Percentiles rank a stretch among this genome's conserved stretches.
phyloP scores from a whole-genome alignment of 2,888 invertebrate species.

The Catocala fraxini region DNA sequence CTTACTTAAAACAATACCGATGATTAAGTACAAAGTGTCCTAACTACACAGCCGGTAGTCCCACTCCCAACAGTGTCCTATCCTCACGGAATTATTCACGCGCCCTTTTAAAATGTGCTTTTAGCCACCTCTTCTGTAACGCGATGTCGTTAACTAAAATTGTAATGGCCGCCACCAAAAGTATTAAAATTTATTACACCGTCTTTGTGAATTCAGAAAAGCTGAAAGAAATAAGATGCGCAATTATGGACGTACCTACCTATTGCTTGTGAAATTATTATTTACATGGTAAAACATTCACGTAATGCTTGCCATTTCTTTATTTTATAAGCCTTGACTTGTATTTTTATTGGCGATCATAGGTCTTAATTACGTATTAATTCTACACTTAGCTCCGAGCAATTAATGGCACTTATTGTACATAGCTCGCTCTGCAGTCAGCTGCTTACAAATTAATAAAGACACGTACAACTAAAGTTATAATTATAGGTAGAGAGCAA shows the following conservation, averaged over 20 bases:
- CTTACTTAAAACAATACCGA: slow-evolving; percentile 34
- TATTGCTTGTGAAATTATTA: slow-evolving; percentile 24
- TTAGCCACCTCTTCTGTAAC: slow-evolving; percentile 65
- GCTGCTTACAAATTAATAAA: slow-evolving; percentile 45
- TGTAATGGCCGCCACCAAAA: slow-evolving; percentile 68
- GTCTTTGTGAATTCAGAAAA: slow-evolving; percentile 57
- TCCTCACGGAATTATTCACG: slow-evolving; percentile 63
- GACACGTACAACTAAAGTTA: slow-evolving; percentile 43
- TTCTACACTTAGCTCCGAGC: background rate
- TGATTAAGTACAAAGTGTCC: slow-evolving; percentile 40
- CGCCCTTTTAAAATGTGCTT: slow-evolving; percentile 75
- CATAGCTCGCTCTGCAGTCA: slow-evolving; percentile 14
- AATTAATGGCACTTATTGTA: slow-evolving; percentile 6
- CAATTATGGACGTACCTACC: slow-evolving; percentile 25
- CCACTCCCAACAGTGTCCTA: slow-evolving; percentile 36
- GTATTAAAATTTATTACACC: slow-evolving; percentile 72
- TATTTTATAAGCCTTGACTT: background rate
- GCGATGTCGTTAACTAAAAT: slow-evolving; percentile 70
- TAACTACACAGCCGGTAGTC: slow-evolving; percentile 46
- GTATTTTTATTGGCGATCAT: background rate
- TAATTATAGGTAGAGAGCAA: slow-evolving; percentile 58
- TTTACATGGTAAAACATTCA: background rate
- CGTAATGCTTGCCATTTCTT: background rate
- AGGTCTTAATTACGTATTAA: slow-evolving; percentile 1
- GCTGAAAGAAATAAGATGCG: slow-evolving; percentile 35